These are phyloP conservation scores for Euura saliciscinereae DNA, from an alignment of 1,140 invertebrate species.

Conservation along the genomic window DNA sequence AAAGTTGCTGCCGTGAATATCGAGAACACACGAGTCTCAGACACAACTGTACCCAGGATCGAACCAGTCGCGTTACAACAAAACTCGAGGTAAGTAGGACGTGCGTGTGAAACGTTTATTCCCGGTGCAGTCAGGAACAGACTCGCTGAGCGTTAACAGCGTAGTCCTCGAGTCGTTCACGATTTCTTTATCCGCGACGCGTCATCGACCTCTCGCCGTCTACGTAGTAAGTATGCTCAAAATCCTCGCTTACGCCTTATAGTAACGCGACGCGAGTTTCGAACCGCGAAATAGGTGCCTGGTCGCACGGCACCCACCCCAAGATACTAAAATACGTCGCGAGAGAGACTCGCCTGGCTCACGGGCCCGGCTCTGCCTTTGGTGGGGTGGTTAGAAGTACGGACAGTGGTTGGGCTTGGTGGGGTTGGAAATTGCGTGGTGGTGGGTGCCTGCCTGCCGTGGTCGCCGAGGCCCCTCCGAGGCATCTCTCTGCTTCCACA, in stretches of 20 bases:
- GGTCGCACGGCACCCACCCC: constrained; percentile 57
- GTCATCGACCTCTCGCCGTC: not conserved
- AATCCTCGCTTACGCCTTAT: not conserved
- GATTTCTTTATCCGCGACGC: not conserved
- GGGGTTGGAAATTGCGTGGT: constrained; percentile 62
- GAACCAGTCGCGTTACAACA: constrained; percentile 20
- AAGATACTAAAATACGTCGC: constrained; percentile 60
- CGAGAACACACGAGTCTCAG: constrained; percentile 22
- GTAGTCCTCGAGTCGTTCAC: constrained; percentile 10
- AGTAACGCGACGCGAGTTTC: not conserved
- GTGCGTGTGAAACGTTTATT: constrained; percentile 14
- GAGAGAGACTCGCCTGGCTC: constrained; percentile 54
- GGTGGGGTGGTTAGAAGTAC: constrained; percentile 60
- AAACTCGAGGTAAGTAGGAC: constrained; percentile 25
- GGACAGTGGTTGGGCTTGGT: constrained; percentile 60
- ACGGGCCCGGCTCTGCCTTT: constrained; percentile 52
- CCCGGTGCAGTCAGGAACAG: not conserved
- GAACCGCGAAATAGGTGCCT: constrained; percentile 40
- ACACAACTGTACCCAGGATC: constrained; percentile 19
- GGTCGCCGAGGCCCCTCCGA: constrained; percentile 40
- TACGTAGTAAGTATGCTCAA: not conserved
- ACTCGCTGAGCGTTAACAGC: constrained; percentile 15
- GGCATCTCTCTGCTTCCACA: constrained; percentile 26
- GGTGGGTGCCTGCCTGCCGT: constrained; percentile 53
- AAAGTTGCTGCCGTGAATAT: constrained; percentile 39